Evolutionary conservation across 2,797 vertebrate species (phyloP), one percentile per base, ranked within the genome.

Genomic region (Pangasius krempfi): DNA sequence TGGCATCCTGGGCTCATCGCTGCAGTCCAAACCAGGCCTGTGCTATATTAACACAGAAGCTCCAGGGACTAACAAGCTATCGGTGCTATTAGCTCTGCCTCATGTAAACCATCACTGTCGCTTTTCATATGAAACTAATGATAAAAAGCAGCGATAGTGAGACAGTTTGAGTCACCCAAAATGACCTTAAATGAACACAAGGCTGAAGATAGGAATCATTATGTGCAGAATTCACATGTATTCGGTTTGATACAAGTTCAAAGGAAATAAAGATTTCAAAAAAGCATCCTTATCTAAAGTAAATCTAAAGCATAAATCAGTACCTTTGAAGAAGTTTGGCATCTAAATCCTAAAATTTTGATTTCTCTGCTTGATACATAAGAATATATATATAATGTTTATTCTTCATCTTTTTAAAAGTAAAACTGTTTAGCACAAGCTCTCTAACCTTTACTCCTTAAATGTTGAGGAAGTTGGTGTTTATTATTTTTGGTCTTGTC

Each of bases 111-210:
- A 90, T 92, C 54, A 33, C 70, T 70, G 85, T 79, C 30, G 12
- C 60, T 47, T 83, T 50, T 47, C 18, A 47, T 14, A 64, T 18
- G 27, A 66, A 62, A 64, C 60, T 7, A 64, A 12, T 27, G 58
- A 82, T 16, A 44, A 37, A 64, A 47, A 64, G 85, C 64, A 64
- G 68, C 27, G 78, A 86, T 79, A 58, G 37, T 73, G 60, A 84
- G 80, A 25, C 30, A 40, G 52, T 79, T 81, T 76, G 54, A 40
- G 86, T 93, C 92, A 94, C 90, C 94, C 92, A 92, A 95, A 95
- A 60, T 10, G 50, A 54, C 76, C n/a, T 79, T 33, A 54, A 33
- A 79, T 9, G 76, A 54, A 79, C n/a, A 79, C 47, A 33, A 33
- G 30, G 27, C 18, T 60, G 54, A 18, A n/a, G 79, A 60, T 14